These are phyloP conservation scores for Silurus lanzhouensis DNA, from an alignment of 2,797 vertebrate genomes.

Conservation along the genomic window DNA sequence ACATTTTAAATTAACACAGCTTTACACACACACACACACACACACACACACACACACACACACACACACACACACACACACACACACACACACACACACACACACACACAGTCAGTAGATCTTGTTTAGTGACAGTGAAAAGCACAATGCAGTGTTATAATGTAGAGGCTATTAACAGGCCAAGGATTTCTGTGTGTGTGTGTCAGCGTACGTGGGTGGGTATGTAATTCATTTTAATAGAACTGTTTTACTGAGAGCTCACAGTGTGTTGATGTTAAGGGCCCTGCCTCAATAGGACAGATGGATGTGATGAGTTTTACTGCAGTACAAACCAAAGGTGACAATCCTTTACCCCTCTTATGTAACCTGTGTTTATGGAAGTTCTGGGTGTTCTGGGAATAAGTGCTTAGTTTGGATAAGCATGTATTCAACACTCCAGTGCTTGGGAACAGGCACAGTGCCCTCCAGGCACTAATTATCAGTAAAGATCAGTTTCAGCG, in stretches of 20 bases:
- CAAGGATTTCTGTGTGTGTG: constrained; percentile 22
- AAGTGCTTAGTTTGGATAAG: constrained; percentile 29
- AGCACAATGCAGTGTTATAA: not conserved
- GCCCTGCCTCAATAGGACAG: constrained; percentile 9
- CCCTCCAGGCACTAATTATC: constrained; percentile 27
- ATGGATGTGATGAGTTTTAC: constrained; percentile 37
- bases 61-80: constrained; percentile 32
- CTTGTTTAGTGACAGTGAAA: constrained; percentile 56
- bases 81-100: constrained; percentile 19
- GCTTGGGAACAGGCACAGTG: constrained; percentile 11
- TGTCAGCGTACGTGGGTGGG: not conserved
- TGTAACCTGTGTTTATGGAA: constrained; percentile 37
- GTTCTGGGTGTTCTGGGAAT: constrained; percentile 29
- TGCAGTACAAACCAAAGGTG: constrained; percentile 24
- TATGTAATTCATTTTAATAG: constrained; percentile 24
- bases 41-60: constrained; percentile 19
- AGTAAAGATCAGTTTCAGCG: constrained; percentile 17
- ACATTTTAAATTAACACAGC: constrained; percentile 34
- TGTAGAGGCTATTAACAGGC: constrained; percentile 40
- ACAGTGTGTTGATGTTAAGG: constrained; percentile 40
- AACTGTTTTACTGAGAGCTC: constrained; percentile 18
- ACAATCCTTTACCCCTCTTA: constrained; percentile 25
- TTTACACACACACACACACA: constrained; percentile 24
- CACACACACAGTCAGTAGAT: constrained; percentile 38
- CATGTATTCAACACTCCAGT: constrained; percentile 12